Conservation (phyloP, 2,888 invertebrate species). For the Hipparchia semele region DNA sequence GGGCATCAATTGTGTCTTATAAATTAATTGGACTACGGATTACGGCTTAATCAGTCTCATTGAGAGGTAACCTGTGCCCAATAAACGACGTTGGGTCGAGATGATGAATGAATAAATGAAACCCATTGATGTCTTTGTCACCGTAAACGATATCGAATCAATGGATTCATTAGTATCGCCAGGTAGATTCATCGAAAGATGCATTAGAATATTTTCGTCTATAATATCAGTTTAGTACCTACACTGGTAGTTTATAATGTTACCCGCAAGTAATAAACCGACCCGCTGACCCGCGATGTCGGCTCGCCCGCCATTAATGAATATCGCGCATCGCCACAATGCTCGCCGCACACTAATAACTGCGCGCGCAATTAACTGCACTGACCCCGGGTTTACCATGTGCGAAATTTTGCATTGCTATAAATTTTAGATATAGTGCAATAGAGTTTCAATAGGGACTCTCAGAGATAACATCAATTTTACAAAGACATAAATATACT, state of each 20-base stretch:
- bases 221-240: constrained; percentile 6
- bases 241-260: constrained; percentile 8
- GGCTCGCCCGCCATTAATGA: constrained; percentile 40
- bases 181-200: neutral
- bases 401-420: constrained; percentile 41
- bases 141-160: too few relatives aligned
- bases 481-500: too few relatives aligned
- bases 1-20: too few relatives aligned
- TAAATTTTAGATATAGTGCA: constrained; percentile 37
- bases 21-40: too few relatives aligned
- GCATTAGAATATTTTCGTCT: neutral
- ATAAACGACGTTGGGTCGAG: too few relatives aligned
- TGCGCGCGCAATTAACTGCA: constrained; percentile 43
- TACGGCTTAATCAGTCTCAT: too few relatives aligned
- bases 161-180: too few relatives aligned
- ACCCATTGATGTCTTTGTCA: too few relatives aligned
- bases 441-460: neutral
- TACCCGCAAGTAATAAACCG: constrained; percentile 9
- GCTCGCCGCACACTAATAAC: constrained; percentile 40
- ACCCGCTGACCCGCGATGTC: constrained; percentile 39
- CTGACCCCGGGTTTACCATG: constrained; percentile 40
- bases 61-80: too few relatives aligned
- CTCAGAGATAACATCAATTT: neutral
- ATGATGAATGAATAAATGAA: too few relatives aligned
- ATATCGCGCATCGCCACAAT: constrained; percentile 40